Base-by-base conservation (phyloP, 2,888 invertebrate genomes). In the Tipula vernalis region DNA sequence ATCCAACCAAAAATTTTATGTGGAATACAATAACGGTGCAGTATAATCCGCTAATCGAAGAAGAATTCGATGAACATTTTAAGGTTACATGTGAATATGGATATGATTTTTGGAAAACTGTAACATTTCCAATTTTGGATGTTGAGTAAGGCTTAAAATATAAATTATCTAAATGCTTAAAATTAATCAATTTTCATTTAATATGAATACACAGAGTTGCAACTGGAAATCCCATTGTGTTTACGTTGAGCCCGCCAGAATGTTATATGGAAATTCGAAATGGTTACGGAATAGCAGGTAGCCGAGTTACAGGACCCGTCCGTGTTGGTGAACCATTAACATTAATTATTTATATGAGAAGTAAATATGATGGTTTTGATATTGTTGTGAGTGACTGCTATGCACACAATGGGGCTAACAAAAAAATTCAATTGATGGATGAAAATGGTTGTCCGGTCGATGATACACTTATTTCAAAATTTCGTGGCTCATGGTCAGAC, bases 21-120 rank as follows among this genome's bases (percentile, higher is more conserved):
- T 98, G 98, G 98, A 98, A 98, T 91, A 98, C 98, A 0, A 96
- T 98, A 86, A 98, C 98, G 3, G 97, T 98, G 86, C 98, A 98
- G 91, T 98, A 98, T 92, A 98, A 98, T 92, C 94, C 97, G 0
- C 91, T 98, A 88, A 98, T 98, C 87, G 98, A 98, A 90, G 98
- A 98, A 90, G 98, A 98, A 91, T 95, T 96, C 92, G 98, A 98
- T 91, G 98, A 98, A 89, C 98, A 98, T 90, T 98, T 98, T 91
- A 98, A 98, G 92, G 98, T 98, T 86, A 98, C 98, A 83, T 98
- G 98, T 92, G 98, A 98, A 92, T 98, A 98, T 90, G 98, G 98
- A 87, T 98, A 98, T 90, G 98, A 98, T 91, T 98, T 98, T 92
- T 98, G 98, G 97, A 98, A 98, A 92, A 98, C 98, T 0, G 98